Evolutionary conservation across 2,113 vertebrate species (phyloP).

Genomic region (Psilopogon haemacephalus): DNA sequence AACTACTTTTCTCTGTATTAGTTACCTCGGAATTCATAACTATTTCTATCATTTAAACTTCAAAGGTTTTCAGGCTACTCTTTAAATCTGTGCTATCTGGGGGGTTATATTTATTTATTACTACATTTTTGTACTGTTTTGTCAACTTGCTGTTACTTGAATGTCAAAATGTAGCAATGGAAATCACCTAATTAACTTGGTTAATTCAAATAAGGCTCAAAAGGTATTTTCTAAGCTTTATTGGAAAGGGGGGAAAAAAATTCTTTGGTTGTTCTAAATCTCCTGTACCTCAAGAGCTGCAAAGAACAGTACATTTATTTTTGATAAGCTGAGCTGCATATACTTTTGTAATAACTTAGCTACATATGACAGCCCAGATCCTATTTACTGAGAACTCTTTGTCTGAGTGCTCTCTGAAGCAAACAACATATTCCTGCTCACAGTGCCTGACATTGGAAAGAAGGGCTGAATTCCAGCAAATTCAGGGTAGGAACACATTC

Average conservation of each 20-base stretch:
- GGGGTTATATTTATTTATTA: background rate
- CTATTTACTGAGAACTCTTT: background rate
- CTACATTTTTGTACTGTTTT: background rate
- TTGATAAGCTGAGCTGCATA: background rate
- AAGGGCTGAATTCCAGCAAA: background rate
- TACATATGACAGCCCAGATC: background rate
- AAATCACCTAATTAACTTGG: background rate
- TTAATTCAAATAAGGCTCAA: background rate
- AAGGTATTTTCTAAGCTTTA: background rate
- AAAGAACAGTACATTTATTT: background rate
- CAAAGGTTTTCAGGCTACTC: background rate
- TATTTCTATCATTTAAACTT: background rate
- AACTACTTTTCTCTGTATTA: background rate
- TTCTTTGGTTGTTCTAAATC: background rate
- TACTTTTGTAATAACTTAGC: background rate
- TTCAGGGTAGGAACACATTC: background rate
- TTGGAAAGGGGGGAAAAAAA: background rate
- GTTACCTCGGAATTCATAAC: background rate
- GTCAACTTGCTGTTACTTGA: background rate
- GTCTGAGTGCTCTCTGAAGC: background rate
- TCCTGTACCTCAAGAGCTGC: background rate
- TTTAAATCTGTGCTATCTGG: background rate
- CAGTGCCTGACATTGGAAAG: background rate
- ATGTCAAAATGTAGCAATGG: background rate
- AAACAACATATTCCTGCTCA: background rate